phyloP scores from a whole-genome alignment of 1,140 invertebrate genomes.

The Nephotettix cincticeps region DNA sequence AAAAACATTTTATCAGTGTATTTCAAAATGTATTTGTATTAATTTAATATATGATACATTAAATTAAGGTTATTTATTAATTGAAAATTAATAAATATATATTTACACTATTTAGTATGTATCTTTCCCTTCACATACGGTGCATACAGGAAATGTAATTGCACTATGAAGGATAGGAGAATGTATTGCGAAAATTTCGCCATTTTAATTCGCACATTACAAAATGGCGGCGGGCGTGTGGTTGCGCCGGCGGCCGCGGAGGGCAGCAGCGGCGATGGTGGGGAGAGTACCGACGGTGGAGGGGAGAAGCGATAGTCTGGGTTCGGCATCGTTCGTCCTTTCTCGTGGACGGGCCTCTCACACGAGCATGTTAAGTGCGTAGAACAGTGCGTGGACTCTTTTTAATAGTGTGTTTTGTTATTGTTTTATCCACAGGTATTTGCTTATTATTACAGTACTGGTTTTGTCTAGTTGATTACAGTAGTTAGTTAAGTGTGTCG shows the following conservation, averaged over 20 bases:
- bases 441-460: not conserved
- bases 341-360: slow-evolving; percentile 3
- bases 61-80: too few relatives aligned
- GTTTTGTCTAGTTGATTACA: not conserved
- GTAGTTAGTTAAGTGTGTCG: not conserved
- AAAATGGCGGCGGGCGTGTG: slow-evolving; percentile 3
- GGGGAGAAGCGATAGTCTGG: slow-evolving; percentile 1
- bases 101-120: not conserved
- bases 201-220: slow-evolving; percentile 19
- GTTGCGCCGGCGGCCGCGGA: not conserved
- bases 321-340: not conserved
- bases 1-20: too few relatives aligned
- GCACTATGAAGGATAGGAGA: too few relatives aligned
- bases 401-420: slow-evolving; percentile 16
- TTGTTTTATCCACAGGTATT: slow-evolving; percentile 14
- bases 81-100: too few relatives aligned
- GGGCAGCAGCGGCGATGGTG: not conserved
- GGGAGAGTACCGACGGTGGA: not conserved
- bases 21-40: too few relatives aligned
- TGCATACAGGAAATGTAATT: not conserved
- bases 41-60: too few relatives aligned
- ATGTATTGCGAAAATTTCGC: slow-evolving; percentile 8
- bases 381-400: slow-evolving; percentile 11
- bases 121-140: not conserved
- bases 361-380: not conserved